These are phyloP conservation scores for Pangasius mekongensis DNA, from an alignment of 2,797 vertebrate species.

Conservation along the genomic window DNA sequence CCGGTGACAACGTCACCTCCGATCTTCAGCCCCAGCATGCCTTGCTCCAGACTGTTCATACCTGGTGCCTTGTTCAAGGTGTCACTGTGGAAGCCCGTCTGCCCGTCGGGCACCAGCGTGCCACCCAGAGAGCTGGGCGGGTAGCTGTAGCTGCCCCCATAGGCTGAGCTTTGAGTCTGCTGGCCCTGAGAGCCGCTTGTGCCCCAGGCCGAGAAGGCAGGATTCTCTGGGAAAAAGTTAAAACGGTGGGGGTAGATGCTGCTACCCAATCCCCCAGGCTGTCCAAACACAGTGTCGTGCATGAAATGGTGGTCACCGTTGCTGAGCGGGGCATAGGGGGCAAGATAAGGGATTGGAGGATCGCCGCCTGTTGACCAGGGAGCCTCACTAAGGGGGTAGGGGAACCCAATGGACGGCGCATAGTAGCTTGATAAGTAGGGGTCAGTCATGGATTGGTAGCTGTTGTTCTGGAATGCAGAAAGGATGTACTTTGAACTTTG, in stretches of 20 bases:
- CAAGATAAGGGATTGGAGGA: conserved; percentile 95
- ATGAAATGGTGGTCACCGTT: conserved; percentile 98
- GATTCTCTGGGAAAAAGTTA: conserved; percentile 97
- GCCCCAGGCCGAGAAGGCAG: conserved; percentile 96
- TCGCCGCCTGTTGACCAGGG: conserved; percentile 98
- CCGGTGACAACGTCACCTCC: conserved; percentile 86
- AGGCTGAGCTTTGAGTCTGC: conserved; percentile 95
- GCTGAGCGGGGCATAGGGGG: conserved; percentile 96
- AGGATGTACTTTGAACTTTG: conserved; percentile 19
- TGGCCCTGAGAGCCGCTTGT: conserved; percentile 95
- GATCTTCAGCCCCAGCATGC: conserved; percentile 95
- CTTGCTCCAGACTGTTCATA: conserved; percentile 96
- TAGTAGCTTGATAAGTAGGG: conserved; percentile 98
- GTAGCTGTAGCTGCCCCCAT: conserved; percentile 95
- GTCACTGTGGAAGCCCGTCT: conserved; percentile 93
- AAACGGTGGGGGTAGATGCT: conserved; percentile 94
- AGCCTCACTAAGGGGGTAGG: conserved; percentile 95
- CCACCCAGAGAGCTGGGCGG: conserved; percentile 94
- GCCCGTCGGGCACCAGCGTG: conserved; percentile 91
- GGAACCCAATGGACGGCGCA: conserved; percentile 95
- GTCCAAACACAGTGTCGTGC: conserved; percentile 97
- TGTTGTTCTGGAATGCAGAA: conserved; percentile 84
- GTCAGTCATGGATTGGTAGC: conserved; percentile 98
- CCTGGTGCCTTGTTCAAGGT: conserved; percentile 94
- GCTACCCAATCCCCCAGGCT: conserved; percentile 93